phyloP scores from a whole-genome alignment of 2,797 vertebrate species.

The Channallabes apus region DNA sequence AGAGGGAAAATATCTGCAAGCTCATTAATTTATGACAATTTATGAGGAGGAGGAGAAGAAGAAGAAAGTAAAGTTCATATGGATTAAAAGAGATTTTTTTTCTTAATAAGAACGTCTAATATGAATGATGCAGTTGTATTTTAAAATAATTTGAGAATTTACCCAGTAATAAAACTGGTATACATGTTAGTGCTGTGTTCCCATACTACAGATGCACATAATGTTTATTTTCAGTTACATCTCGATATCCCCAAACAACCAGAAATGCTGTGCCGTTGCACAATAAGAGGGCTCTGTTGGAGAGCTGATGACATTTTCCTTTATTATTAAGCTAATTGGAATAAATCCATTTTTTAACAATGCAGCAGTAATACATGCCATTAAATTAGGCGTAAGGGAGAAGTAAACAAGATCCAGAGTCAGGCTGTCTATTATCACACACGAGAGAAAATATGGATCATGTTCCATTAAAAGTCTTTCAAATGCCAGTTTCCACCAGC shows the following conservation, averaged over 20 bases:
- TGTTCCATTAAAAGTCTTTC: background rate
- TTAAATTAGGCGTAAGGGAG: background rate
- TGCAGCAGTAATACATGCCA: background rate
- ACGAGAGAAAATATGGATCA: background rate
- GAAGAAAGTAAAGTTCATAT: background rate
- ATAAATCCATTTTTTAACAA: background rate
- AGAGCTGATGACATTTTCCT: conserved; percentile 9
- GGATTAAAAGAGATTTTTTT: background rate
- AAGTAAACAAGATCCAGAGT: background rate
- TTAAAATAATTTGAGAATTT: background rate
- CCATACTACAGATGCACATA: background rate
- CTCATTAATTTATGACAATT: too few relatives aligned
- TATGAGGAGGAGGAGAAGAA: too few relatives aligned
- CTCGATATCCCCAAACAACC: background rate
- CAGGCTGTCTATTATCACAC: background rate
- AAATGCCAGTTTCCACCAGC: background rate
- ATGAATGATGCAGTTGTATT: background rate
- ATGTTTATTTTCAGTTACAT: background rate
- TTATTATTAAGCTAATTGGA: background rate
- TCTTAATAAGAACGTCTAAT: background rate
- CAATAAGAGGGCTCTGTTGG: background rate
- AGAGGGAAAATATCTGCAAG: too few relatives aligned
- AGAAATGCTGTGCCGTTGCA: background rate
- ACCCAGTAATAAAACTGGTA: background rate
- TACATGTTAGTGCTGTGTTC: background rate